Conservation (phyloP, 2,113 vertebrate species). For the Smithornis capensis region DNA sequence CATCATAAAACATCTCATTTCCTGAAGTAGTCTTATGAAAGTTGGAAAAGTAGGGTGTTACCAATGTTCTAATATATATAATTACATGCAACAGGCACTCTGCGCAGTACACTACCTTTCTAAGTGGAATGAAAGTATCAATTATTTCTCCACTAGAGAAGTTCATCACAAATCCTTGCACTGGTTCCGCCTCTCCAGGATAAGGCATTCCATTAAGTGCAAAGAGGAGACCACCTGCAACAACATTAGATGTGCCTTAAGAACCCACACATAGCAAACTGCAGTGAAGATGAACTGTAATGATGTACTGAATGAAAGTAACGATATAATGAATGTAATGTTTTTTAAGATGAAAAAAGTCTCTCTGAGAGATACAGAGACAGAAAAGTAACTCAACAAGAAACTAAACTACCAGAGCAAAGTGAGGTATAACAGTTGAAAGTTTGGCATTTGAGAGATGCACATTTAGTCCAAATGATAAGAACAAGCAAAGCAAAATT, state of each 20-base stretch:
- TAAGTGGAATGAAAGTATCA: slow-evolving; percentile 84
- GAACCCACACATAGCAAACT: not conserved
- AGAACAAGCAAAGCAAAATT: not conserved
- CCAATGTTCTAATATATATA: not conserved
- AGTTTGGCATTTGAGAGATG: not conserved
- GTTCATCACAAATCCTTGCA: slow-evolving; percentile 90
- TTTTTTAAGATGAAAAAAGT: not conserved
- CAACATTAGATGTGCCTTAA: not conserved
- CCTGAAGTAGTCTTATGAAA: not conserved
- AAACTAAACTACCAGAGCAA: not conserved
- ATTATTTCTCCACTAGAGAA: slow-evolving; percentile 90
- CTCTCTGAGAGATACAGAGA: not conserved
- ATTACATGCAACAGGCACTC: not conserved
- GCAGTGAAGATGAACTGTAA: not conserved
- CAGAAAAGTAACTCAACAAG: not conserved
- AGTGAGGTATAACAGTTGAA: not conserved
- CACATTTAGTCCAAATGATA: not conserved
- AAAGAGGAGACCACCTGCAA: slow-evolving; percentile 87
- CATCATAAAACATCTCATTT: not conserved
- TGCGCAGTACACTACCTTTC: slow-evolving; percentile 78
- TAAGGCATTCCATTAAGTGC: slow-evolving; percentile 88
- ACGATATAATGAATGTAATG: too few species aligned
- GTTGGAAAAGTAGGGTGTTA: not conserved
- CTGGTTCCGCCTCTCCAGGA: slow-evolving; percentile 69
- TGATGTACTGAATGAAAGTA: too few species aligned